Evolutionary conservation across 1,140 invertebrate species (phyloP).

Genomic region (Whitmania pigra): DNA sequence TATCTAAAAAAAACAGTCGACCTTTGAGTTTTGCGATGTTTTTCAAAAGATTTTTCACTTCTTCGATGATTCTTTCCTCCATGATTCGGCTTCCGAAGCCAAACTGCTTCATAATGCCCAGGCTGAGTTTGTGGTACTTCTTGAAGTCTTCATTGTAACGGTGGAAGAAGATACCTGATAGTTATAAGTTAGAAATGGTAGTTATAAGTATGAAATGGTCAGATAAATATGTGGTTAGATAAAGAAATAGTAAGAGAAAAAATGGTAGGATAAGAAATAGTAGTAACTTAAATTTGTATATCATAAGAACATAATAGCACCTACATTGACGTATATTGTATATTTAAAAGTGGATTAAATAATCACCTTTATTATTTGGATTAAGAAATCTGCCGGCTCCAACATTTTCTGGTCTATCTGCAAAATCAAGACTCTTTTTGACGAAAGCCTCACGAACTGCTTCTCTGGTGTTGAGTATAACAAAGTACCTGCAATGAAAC

Average conservation of each 20-base stretch:
- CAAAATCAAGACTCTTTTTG: neutral
- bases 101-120: slow-evolving; percentile 12
- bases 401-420: neutral
- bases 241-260: no score
- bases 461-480: neutral
- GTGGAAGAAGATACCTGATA: neutral
- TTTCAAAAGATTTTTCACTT: neutral
- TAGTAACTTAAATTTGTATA: no score
- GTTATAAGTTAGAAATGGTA: neutral
- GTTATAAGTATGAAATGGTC: neutral
- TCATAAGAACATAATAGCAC: no score
- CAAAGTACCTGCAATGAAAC: neutral
- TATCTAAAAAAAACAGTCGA: neutral
- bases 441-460: neutral
- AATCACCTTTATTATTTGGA: slow-evolving; percentile 9
- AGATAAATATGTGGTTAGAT: neutral
- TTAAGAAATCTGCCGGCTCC: neutral
- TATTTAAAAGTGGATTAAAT: neutral
- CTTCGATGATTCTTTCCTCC: slow-evolving; percentile 13
- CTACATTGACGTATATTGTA: no score
- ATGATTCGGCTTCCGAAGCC: slow-evolving; percentile 13
- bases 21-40: neutral
- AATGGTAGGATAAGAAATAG: neutral
- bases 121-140: slow-evolving; percentile 10
- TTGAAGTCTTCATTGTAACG: neutral